Evolutionary conservation across 2,113 vertebrate species (phyloP).

Genomic region (Lamprologus speciosus): DNA sequence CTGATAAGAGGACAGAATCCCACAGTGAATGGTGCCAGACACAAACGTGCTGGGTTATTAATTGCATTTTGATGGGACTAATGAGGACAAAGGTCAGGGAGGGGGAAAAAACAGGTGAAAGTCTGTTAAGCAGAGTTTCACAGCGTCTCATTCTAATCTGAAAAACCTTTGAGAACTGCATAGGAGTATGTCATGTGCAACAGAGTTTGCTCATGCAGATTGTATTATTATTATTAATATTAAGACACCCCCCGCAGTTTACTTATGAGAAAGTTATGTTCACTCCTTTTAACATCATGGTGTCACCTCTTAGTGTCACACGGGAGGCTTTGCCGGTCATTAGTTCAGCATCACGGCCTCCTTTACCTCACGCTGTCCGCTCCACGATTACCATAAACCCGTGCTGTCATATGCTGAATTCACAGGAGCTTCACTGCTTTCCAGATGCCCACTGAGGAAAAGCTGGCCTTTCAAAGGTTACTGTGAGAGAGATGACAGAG

Average conservation of each 20-base stretch:
- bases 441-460: constrained; percentile 14
- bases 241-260: neutral
- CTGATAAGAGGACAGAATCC: constrained; percentile 33
- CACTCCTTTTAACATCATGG: neutral
- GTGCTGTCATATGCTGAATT: neutral
- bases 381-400: neutral
- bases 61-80: neutral
- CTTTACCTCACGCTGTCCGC: neutral
- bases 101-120: neutral
- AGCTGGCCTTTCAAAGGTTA: constrained; percentile 31
- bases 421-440: neutral
- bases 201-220: neutral
- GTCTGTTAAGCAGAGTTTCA: neutral
- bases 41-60: neutral
- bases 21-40: neutral
- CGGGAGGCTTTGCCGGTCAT: neutral
- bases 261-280: neutral
- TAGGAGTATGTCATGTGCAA: neutral
- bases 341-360: neutral
- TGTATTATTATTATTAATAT: neutral
- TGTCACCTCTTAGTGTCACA: neutral
- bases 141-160: neutral
- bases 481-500: neutral
- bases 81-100: neutral
- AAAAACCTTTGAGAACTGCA: neutral